Evolutionary conservation across 2,888 invertebrate species (phyloP), one percentile per base, ranked within the genome.

Genomic region (Oxycera nigricornis): DNA sequence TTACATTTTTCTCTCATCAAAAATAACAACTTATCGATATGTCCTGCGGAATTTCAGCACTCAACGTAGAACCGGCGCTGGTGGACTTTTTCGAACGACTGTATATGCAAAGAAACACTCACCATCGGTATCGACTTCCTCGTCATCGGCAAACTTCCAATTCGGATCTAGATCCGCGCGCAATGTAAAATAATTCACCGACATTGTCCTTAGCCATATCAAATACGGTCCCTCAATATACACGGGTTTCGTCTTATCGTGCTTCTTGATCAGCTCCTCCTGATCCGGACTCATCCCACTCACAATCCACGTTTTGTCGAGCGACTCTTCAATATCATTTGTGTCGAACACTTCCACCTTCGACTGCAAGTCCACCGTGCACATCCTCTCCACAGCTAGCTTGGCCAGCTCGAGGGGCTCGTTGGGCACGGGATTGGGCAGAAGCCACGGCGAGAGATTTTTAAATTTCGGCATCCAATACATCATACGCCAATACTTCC

Each of bases 401-500:
- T 89, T 90, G 0, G 97, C 97, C 65, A 97, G 83, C 80, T 93
- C 92, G 14, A 92, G 84, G 0, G 90, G 87, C 81, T 95, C 93
- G 77, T 88, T 87, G 0, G 97, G 96, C n/a, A 94, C 82, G 0
- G 91, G 89, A 67, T 90, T 88, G 0, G 95, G 96, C 72, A 94
- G 83, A 2, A 89, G 89, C 93, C 94, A 97, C 0, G 97, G 97
- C 73, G 94, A 94, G 0, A 93, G 84, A 82, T 97, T 91, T 82
- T 91, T 94, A 82, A 99, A 95, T 84, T 98, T 99, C 0, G 98
- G 97, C 91, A 93, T 91, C 94, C 94, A 94, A 80, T 94, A 94
- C 90, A 92, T 89, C 92, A 94, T 92, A 11, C 93, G 87, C 91
- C 92, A 91, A 81, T 88, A 92, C 81, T 92, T 93, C 73, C 92